These are phyloP conservation scores for Cerastis leucographa DNA, from an alignment of 2,888 invertebrate species.

Conservation along the genomic window DNA sequence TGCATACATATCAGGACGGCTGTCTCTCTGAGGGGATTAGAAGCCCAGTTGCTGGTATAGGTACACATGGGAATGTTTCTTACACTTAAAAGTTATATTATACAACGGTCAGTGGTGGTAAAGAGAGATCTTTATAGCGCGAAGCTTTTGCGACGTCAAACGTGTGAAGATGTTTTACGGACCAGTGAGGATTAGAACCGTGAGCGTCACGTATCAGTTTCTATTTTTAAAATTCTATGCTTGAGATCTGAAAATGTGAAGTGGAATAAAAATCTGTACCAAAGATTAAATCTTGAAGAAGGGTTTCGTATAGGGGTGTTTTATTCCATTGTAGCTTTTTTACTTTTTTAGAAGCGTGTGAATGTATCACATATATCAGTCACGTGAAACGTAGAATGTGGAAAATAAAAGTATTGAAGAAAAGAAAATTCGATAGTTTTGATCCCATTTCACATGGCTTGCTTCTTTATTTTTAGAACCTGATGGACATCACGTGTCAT, in stretches of 20 bases:
- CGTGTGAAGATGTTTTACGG: slow-evolving; percentile 30
- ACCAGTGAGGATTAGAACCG: slow-evolving; percentile 28
- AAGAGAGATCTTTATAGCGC: slow-evolving; percentile 30
- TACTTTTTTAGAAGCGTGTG: background rate
- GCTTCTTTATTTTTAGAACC: background rate
- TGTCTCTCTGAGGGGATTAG: slow-evolving; percentile 40
- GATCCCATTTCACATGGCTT: background rate
- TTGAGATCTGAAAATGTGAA: background rate
- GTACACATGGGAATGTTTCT: slow-evolving; percentile 19
- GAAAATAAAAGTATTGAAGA: slow-evolving; percentile 4
- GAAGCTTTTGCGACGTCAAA: slow-evolving; percentile 44
- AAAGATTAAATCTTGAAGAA: background rate
- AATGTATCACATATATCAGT: background rate
- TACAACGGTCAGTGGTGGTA: slow-evolving; percentile 10
- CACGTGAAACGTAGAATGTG: background rate
- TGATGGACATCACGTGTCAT: background rate
- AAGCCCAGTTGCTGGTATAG: slow-evolving; percentile 28
- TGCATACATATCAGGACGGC: slow-evolving; percentile 59
- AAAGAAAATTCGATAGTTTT: background rate
- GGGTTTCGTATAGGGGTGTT: background rate
- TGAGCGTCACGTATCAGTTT: slow-evolving; percentile 9
- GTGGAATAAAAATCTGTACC: slow-evolving; percentile 8
- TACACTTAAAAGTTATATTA: slow-evolving; percentile 36
- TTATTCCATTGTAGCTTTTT: background rate
- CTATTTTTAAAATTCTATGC: slow-evolving; percentile 40